Percentiles rank a stretch among this genome's conserved stretches.
phyloP scores from a whole-genome alignment of 2,113 vertebrate species.

The cattle (Bos taurus) region DNA sequence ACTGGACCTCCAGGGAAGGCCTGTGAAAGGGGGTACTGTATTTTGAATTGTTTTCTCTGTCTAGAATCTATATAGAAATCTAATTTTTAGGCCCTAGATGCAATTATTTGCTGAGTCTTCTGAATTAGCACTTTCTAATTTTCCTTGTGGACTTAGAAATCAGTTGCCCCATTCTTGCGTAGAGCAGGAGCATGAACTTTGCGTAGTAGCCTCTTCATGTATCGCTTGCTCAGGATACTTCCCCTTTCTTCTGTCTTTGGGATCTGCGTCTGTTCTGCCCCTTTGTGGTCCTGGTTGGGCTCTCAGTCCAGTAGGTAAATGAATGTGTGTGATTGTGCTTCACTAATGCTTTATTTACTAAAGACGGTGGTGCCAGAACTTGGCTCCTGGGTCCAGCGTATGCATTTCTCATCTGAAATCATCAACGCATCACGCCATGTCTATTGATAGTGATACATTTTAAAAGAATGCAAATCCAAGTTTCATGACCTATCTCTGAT shows the following conservation, averaged over 20 bases:
- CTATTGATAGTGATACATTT: neutral
- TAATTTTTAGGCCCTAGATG: neutral
- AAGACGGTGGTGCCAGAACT: too few species aligned
- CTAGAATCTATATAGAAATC: neutral
- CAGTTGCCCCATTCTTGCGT: rapidly evolving
- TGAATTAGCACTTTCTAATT: neutral
- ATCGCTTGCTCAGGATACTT: neutral
- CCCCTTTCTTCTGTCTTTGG: rapidly evolving
- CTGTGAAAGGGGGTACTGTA: neutral
- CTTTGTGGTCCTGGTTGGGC: rapidly evolving
- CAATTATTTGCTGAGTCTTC: neutral
- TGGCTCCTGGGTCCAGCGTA: neutral
- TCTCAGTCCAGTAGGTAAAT: neutral
- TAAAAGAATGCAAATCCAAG: neutral
- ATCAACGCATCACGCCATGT: rapidly evolving
- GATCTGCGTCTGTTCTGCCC: rapidly evolving
- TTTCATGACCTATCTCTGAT: neutral
- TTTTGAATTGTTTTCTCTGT: neutral
- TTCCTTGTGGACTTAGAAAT: neutral
- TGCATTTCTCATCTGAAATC: neutral
- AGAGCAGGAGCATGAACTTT: neutral
- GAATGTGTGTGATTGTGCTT: neutral
- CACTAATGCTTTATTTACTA: neutral
- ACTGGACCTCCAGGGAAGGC: neutral
- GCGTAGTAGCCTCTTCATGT: rapidly evolving